A percentile compares a stretch with the other conserved stretches of the same genome.
Evolutionary conservation across 2,888 invertebrate species (phyloP).

Genomic region (Tineola bisselliella): DNA sequence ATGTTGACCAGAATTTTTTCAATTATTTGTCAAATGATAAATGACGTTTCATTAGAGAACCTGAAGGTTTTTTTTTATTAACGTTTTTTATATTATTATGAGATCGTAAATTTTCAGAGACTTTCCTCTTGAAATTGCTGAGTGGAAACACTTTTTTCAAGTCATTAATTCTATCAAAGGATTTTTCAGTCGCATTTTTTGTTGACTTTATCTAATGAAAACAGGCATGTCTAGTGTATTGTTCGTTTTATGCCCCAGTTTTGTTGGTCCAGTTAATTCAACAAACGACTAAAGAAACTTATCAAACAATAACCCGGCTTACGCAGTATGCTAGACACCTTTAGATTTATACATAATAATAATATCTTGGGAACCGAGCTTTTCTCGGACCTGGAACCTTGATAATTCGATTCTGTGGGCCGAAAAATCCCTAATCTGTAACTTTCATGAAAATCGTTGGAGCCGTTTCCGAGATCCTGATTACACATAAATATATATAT

Average conservation of each 20-base stretch:
- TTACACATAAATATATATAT: too few species aligned
- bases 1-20: constrained; percentile 23
- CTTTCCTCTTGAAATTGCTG: not conserved
- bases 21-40: constrained; percentile 62
- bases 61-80: not conserved
- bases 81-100: not conserved
- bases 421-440: too few species aligned
- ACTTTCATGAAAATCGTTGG: too few species aligned
- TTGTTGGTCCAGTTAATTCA: not conserved
- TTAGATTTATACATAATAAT: too few species aligned
- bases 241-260: not conserved
- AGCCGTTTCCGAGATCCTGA: too few species aligned
- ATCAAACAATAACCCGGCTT: too few species aligned
- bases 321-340: too few species aligned
- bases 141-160: not conserved
- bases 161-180: not conserved
- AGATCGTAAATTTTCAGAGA: not conserved
- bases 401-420: too few species aligned
- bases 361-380: too few species aligned
- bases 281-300: too few species aligned
- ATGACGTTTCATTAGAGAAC: constrained; percentile 51
- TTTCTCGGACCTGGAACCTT: too few species aligned
- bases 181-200: not conserved
- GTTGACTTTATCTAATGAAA: not conserved
- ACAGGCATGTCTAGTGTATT: not conserved